Evolutionary conservation across 2,797 vertebrate species (phyloP).

Genomic region (Mus minutoides): DNA sequence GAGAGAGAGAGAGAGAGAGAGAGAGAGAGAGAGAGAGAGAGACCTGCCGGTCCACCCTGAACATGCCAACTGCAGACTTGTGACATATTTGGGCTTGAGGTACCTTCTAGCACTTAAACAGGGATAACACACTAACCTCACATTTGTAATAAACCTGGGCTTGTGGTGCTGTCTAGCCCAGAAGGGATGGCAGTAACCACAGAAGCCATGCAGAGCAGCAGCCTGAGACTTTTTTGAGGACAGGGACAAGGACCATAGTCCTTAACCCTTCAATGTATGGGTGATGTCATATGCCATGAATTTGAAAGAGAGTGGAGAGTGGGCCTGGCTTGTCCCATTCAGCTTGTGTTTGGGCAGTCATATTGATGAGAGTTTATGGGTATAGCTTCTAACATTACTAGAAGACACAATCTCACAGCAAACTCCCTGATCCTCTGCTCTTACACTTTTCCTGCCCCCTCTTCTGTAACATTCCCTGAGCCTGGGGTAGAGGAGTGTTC

Average conservation of each 20-base stretch:
- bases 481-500: background rate
- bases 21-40: background rate
- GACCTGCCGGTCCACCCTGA: background rate
- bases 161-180: background rate
- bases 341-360: too few relatives aligned
- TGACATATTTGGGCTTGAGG: background rate
- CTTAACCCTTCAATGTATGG: background rate
- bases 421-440: background rate
- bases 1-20: background rate
- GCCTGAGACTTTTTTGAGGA: background rate
- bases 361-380: too few relatives aligned
- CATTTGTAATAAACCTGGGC: background rate
- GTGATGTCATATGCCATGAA: background rate
- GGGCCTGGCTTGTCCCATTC: background rate
- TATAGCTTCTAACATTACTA: background rate
- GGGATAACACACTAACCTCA: background rate
- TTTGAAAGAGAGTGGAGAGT: background rate
- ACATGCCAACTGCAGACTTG: background rate
- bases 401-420: background rate
- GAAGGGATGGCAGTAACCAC: background rate
- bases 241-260: background rate
- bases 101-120: background rate
- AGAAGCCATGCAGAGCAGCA: background rate
- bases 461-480: background rate
- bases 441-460: background rate